These are phyloP conservation scores for Trichogramma dendrolimi DNA, from an alignment of 2,888 invertebrate species.

Conservation along the genomic window DNA sequence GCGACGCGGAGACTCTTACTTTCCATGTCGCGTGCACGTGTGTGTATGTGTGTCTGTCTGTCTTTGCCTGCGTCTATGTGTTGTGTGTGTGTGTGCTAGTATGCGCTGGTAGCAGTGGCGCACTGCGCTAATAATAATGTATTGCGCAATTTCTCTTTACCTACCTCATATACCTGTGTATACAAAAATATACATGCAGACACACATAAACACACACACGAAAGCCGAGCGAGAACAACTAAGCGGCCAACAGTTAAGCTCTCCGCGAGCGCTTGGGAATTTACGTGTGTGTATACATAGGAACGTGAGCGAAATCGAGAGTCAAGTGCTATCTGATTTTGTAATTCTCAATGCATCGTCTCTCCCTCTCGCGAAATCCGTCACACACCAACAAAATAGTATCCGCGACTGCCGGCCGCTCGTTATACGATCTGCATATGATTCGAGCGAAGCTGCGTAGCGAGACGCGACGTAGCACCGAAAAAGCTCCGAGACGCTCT, in stretches of 20 bases:
- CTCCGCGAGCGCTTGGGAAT: no score
- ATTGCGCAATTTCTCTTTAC: slow-evolving; percentile 38
- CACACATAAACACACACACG: slow-evolving; percentile 26
- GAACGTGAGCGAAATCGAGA: not conserved
- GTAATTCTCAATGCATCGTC: slow-evolving; percentile 9
- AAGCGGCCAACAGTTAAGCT: no score
- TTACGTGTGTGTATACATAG: no score
- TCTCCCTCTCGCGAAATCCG: no score
- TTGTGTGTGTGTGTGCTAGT: slow-evolving; percentile 37
- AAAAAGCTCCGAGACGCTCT: no score
- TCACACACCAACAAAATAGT: no score
- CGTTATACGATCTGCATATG: no score
- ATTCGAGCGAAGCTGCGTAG: no score
- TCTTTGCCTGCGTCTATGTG: slow-evolving; percentile 24
- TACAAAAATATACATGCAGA: not conserved
- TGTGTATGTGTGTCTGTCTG: slow-evolving; percentile 36
- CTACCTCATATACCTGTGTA: not conserved
- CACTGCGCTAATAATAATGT: slow-evolving; percentile 28
- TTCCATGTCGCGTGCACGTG: slow-evolving; percentile 34
- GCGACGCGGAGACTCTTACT: slow-evolving; percentile 41
- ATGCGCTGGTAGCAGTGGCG: no score
- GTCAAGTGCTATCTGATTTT: slow-evolving; percentile 14
- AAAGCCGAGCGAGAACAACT: slow-evolving; percentile 36
- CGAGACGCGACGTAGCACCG: no score
- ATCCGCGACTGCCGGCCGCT: no score